Evolutionary conservation across 2,888 invertebrate species (phyloP).

Genomic region (Torymus aiolomorphi): DNA sequence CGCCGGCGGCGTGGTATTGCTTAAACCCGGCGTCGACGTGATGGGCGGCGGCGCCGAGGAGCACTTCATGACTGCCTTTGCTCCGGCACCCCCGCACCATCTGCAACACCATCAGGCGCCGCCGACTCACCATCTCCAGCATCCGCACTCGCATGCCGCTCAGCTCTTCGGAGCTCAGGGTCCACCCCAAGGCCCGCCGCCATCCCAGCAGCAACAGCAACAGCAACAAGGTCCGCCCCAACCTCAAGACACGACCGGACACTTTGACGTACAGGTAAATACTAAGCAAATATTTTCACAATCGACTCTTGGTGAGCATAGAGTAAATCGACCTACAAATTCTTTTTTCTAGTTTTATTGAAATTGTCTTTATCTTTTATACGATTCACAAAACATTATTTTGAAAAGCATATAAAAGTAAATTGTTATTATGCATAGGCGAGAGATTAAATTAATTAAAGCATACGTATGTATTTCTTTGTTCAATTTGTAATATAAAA

Average conservation of each 20-base stretch:
- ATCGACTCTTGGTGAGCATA: too few species aligned
- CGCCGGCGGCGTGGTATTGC: slow-evolving; percentile 77
- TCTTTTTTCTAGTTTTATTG: too few species aligned
- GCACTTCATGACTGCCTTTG: slow-evolving; percentile 75
- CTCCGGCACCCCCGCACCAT: slow-evolving; percentile 76
- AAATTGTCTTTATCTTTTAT: too few species aligned
- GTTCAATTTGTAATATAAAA: not conserved
- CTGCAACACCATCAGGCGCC: slow-evolving; percentile 77
- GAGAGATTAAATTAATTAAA: too few species aligned
- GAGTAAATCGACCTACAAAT: too few species aligned
- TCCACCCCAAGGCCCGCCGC: slow-evolving; percentile 73
- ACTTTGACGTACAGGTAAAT: slow-evolving; percentile 74
- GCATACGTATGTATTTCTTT: not conserved
- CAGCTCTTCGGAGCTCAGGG: slow-evolving; percentile 76
- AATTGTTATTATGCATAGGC: too few species aligned
- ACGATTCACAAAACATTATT: too few species aligned
- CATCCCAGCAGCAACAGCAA: slow-evolving; percentile 73
- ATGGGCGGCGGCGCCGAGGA: slow-evolving; percentile 71
- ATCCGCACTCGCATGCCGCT: slow-evolving; percentile 77
- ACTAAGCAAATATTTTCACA: not conserved
- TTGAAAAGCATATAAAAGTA: too few species aligned
- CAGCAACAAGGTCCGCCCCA: slow-evolving; percentile 74
- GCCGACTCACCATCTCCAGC: slow-evolving; percentile 76
- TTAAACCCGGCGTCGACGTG: slow-evolving; percentile 77
- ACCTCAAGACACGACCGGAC: slow-evolving; percentile 72